Evolutionary conservation across 2,888 invertebrate genomes (phyloP).

Genomic region (Conus canariensis): DNA sequence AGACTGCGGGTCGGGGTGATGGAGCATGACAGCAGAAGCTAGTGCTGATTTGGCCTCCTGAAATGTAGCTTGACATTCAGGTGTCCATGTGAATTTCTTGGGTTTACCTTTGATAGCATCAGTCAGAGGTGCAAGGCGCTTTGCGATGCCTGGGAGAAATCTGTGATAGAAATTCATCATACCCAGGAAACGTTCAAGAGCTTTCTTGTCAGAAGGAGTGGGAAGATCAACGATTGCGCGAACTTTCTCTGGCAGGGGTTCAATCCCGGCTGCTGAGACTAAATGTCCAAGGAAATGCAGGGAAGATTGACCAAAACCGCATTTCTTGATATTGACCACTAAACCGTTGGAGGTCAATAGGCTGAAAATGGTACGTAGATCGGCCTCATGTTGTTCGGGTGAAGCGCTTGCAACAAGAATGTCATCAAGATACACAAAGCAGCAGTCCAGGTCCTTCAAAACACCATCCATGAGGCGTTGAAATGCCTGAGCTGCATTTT

Average conservation of each 20-base stretch:
- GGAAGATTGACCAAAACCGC: background rate
- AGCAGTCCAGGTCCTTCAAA: no score
- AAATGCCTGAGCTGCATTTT: no score
- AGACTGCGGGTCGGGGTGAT: background rate
- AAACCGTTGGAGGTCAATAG: no score
- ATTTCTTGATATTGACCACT: no score
- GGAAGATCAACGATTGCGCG: background rate
- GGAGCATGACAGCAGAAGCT: background rate
- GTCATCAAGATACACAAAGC: no score
- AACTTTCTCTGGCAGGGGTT: background rate
- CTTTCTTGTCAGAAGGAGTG: background rate
- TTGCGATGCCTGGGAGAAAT: conserved; percentile 2
- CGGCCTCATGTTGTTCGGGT: no score
- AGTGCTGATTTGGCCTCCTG: background rate
- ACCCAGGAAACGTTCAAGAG: background rate
- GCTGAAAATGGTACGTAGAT: no score
- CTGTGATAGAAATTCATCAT: background rate
- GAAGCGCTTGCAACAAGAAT: no score
- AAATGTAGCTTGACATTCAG: background rate
- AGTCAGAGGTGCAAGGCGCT: background rate
- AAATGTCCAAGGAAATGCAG: background rate
- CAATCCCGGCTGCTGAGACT: conserved; percentile 4
- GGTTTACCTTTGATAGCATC: background rate
- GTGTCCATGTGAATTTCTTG: background rate
- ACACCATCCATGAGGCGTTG: no score